Conservation (phyloP, 2,888 invertebrate genomes). For the Odontothrips loti region DNA sequence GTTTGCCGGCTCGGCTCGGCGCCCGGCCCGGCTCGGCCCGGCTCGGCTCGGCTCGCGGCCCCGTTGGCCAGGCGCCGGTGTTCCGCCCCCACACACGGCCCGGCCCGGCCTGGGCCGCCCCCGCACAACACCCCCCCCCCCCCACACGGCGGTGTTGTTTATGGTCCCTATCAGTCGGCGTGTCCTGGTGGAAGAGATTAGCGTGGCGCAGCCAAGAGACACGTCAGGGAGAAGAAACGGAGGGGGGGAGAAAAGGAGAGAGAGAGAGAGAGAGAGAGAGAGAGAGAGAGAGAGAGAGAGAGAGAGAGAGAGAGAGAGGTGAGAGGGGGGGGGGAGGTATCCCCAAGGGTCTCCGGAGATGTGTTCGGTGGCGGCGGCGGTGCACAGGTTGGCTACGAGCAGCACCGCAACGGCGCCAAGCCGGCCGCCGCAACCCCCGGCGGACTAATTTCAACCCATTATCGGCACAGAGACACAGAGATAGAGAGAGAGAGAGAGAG, state of each 20-base stretch:
- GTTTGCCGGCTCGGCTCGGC: background rate
- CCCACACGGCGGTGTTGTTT: background rate
- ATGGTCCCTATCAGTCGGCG: slow-evolving; percentile 15
- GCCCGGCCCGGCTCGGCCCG: background rate
- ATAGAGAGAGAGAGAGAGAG: no score
- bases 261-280: background rate
- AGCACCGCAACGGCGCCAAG: background rate
- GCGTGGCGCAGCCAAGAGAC: background rate
- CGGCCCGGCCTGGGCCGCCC: background rate
- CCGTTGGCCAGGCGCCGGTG: background rate
- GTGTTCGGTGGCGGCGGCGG: background rate
- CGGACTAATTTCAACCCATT: background rate
- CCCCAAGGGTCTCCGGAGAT: background rate
- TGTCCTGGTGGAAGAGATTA: slow-evolving; percentile 15
- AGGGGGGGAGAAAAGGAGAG: background rate
- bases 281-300: background rate
- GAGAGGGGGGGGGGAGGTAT: no score
- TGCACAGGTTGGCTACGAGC: background rate
- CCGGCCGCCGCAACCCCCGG: background rate
- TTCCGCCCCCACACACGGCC: no score
- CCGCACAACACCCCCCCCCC: background rate
- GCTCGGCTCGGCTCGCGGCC: background rate
- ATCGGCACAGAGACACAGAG: background rate
- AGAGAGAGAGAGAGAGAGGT: background rate
- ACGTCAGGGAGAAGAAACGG: background rate